A percentile compares a stretch with the other conserved stretches of the same genome.
These are phyloP conservation scores for Montipora sp. DNA, from an alignment of 64 coral and sea anemone genomes.

Conservation along the genomic window DNA sequence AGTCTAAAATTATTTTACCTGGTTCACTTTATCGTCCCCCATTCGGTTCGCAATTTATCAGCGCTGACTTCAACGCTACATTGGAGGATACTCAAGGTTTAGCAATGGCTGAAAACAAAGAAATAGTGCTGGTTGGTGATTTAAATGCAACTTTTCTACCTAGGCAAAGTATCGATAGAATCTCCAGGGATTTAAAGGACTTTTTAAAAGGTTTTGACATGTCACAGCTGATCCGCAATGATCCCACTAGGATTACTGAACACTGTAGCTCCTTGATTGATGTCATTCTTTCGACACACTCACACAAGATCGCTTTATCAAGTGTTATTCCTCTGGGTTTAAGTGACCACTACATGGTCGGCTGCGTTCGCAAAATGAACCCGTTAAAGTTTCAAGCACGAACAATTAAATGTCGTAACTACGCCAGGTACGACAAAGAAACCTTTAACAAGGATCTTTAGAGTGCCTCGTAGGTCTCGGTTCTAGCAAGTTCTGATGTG, in stretches of 20 bases:
- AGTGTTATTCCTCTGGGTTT: background rate
- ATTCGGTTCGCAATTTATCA: constrained; percentile 5
- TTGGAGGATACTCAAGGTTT: constrained; percentile 28
- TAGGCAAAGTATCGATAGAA: constrained; percentile 3
- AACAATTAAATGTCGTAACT: constrained; percentile 43
- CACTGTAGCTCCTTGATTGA: constrained; percentile 16
- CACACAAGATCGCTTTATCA: constrained; percentile 12
- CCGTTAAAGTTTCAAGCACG: background rate
- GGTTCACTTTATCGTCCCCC: constrained; percentile 39
- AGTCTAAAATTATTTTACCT: constrained; percentile 48
- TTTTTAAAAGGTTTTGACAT: constrained; percentile 24
- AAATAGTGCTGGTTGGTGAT: constrained; percentile 57
- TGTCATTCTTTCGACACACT: constrained; percentile 19
- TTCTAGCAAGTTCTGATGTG: background rate
- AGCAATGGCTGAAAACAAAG: constrained; percentile 47
- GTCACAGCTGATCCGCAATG: constrained; percentile 23
- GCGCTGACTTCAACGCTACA: background rate
- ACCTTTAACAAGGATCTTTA: too few species aligned
- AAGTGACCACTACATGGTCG: constrained; percentile 13
- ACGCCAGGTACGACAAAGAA: background rate
- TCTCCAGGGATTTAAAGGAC: background rate
- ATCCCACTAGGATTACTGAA: constrained; percentile 20
- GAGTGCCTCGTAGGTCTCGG: too few species aligned
- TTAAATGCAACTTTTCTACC: constrained; percentile 62
- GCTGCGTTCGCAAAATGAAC: constrained; percentile 54